Evolutionary conservation across 2,797 vertebrate genomes (phyloP).

Genomic region (Darevskia nairensis): DNA sequence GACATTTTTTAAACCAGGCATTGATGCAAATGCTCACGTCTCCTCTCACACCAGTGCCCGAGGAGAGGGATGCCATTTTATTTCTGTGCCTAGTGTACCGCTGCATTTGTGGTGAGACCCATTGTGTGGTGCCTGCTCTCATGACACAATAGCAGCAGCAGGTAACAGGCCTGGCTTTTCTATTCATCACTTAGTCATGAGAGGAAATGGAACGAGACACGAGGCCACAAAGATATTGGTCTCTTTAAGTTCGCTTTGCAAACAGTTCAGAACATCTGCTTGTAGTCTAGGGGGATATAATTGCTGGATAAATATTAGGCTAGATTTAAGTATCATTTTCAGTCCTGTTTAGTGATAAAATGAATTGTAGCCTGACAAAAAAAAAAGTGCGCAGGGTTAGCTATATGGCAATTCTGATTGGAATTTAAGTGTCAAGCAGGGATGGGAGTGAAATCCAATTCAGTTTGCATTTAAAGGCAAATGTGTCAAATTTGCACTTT

Average conservation of each 20-base stretch:
- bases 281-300: slow-evolving; percentile 35
- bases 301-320: background rate
- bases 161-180: slow-evolving; percentile 5
- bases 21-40: slow-evolving; percentile 25
- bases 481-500: too few relatives aligned
- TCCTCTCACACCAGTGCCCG: slow-evolving; percentile 33
- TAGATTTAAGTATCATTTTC: background rate
- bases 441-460: background rate
- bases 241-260: background rate
- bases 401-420: background rate
- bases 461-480: too few relatives aligned
- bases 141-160: background rate
- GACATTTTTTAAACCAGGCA: slow-evolving; percentile 36
- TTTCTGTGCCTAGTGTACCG: background rate
- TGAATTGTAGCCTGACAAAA: slow-evolving; percentile 11
- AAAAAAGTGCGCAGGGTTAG: background rate
- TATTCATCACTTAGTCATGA: slow-evolving; percentile 36
- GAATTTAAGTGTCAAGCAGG: slow-evolving; percentile 23
- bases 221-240: background rate
- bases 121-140: background rate
- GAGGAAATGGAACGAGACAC: slow-evolving; percentile 24
- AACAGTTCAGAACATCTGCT: background rate
- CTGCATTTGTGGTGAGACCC: slow-evolving; percentile 26
- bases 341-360: background rate
- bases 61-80: background rate